A percentile compares a stretch with the other conserved stretches of the same genome.
phyloP scores from a whole-genome alignment of 2,888 invertebrate genomes.

The Epinotia demarniana region DNA sequence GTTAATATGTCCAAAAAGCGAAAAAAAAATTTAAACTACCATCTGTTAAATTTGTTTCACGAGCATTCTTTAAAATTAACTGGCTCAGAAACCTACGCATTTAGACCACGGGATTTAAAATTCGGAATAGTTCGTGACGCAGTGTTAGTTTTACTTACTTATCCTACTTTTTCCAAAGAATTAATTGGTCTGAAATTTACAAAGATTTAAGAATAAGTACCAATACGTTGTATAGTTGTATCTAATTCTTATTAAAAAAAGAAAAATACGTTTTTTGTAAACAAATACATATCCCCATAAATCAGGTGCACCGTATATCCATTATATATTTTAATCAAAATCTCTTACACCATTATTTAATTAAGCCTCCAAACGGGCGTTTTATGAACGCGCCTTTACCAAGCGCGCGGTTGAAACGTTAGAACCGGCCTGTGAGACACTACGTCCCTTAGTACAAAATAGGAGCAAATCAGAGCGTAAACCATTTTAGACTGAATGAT shows the following conservation, averaged over 20 bases:
- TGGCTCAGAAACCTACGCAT: too few relatives aligned
- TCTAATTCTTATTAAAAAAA: too few relatives aligned
- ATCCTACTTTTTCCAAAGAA: too few relatives aligned
- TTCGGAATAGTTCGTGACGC: too few relatives aligned
- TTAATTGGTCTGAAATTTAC: neutral
- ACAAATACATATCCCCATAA: neutral
- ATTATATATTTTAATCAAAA: conserved; percentile 37
- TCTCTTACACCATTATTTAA: conserved; percentile 28
- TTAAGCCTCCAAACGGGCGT: conserved; percentile 38
- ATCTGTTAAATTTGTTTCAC: too few relatives aligned
- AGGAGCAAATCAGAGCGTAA: neutral
- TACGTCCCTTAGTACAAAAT: conserved; percentile 8
- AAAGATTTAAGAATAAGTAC: neutral
- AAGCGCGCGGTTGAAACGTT: conserved; percentile 46
- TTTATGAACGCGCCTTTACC: conserved; percentile 38
- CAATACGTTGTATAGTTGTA: too few relatives aligned
- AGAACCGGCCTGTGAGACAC: conserved; percentile 7
- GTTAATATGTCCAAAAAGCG: too few relatives aligned
- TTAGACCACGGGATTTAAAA: too few relatives aligned
- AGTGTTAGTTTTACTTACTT: too few relatives aligned
- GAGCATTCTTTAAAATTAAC: too few relatives aligned
- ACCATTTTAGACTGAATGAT: neutral
- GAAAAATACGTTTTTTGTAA: neutral
- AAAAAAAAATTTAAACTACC: too few relatives aligned
- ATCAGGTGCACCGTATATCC: conserved; percentile 3